Percentiles rank a stretch among this genome's conserved stretches.
Conservation (phyloP, 2,888 invertebrate genomes). For the Ophonus ardosiacus region DNA sequence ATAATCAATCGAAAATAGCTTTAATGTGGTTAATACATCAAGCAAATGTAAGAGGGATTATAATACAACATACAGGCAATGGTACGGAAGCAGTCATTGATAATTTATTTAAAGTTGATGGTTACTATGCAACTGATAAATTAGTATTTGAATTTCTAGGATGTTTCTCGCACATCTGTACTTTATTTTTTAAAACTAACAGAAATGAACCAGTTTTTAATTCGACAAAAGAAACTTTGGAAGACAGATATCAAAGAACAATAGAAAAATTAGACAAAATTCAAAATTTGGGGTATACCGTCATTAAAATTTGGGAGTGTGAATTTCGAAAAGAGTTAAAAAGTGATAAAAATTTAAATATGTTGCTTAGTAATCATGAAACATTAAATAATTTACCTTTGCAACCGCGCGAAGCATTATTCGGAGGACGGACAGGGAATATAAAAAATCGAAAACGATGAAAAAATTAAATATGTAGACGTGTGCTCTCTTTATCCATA, state of each 20-base stretch:
- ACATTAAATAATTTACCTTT: slow-evolving; percentile 3
- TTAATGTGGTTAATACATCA: neutral
- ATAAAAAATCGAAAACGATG: too few species aligned
- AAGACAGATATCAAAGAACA: too few species aligned
- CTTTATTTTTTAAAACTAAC: too few species aligned
- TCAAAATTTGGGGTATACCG: neutral
- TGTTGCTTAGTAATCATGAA: neutral
- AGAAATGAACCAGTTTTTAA: neutral
- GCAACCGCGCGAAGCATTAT: neutral
- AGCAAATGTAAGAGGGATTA: slow-evolving; percentile 60
- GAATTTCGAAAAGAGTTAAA: neutral
- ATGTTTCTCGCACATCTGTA: neutral
- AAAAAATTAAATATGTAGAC: slow-evolving; percentile 8
- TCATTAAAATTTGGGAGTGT: slow-evolving; percentile 12
- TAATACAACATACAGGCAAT: slow-evolving; percentile 57
- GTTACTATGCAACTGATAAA: neutral
- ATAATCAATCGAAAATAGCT: too few species aligned
- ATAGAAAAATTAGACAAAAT: slow-evolving; percentile 12
- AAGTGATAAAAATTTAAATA: neutral
- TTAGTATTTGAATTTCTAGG: slow-evolving; percentile 35
- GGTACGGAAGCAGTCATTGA: slow-evolving; percentile 53
- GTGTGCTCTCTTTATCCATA: neutral
- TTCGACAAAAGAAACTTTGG: slow-evolving; percentile 20
- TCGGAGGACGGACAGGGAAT: too few species aligned
- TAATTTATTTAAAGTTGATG: slow-evolving; percentile 7